Evolutionary conservation across 1,140 invertebrate genomes (phyloP), one percentile per base, ranked within the genome.

Genomic region (Calliopsis andreniformis): DNA sequence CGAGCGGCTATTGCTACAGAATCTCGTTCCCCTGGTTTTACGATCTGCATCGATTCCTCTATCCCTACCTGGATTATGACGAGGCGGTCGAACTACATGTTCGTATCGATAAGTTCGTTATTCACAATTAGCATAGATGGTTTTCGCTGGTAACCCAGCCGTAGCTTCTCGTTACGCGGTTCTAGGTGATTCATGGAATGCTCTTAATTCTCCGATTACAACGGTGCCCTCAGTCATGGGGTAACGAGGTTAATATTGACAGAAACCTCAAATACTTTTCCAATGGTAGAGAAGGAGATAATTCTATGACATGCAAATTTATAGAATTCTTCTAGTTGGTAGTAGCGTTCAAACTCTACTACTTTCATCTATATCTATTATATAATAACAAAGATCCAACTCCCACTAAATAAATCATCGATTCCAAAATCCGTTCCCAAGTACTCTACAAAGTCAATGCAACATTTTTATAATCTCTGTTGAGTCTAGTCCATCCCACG

Each of bases 31-130:
- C 51, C 4, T 87, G 83, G 76, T 87, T 88, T 47, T 76, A 80
- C 70, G 69, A 77, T 42, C 35, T 87, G 3, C 78, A 85, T 61
- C 66, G 80, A 25, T 88, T 87, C 58, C 81, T 87, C 30, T 80
- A 80, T 56, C 64, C 63, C 1, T 71, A 86, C 49, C 71, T 88
- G 58, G 63, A 86, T 61, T 63, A 79, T 56, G 80, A 86, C 18
- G 87, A 88, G 59, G 62, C 62, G 23, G 35, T 61, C 8, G 69
- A 77, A n/a, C 30, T 86, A 7, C 71, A 76, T 42, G 86, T 86
- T 61, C 14, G 83, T 81, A 64, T 23, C 43, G 73, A 76, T 69
- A 20, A 75, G 67, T 42, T 75, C 63, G 39, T 67, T 58, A 58
- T 10, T 39, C 42, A 12, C 39, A 14, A 25, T 66, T 64, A 56